Base-by-base conservation (phyloP, 2,888 invertebrate species). In the Tethea ocularis region DNA sequence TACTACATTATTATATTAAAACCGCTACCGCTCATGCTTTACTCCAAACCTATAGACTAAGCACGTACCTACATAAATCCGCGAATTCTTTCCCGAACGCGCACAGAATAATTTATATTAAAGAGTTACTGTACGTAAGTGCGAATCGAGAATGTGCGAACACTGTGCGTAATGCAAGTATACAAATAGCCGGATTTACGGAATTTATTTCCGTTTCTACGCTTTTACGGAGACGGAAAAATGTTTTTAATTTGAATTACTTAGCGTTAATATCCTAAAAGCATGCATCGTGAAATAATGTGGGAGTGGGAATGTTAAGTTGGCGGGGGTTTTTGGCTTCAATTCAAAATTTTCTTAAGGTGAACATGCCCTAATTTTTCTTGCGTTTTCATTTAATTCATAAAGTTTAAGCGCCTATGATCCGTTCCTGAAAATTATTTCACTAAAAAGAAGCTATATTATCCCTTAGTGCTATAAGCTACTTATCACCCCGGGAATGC, bases 1-100 rank as follows among this genome's bases (percentile, higher is more conserved):
- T n/a, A n/a, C n/a, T n/a, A n/a, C n/a, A n/a, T n/a, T n/a, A n/a
- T n/a, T n/a, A n/a, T n/a, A n/a, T n/a, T 41, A 11, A 11, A 51
- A 54, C 33, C 65, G 60, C 69, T 61, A 17, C 58, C 59, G 38
- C 61, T 59, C 29, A 36, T 52, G 54, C 56, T 64, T 66, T 66
- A 33, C 29, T 53, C 71, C 68, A 59, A 53, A 51, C 26, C 36
- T 59, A 22, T 57, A 63, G 67, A 65, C 68, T 73, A 64, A 75
- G 71, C 81, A 77, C 82, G 82, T 80, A 75, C 67, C 68, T 77
- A 73, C 76, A 82, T 81, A 83, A 83, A 82, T 82, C 83, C 77
- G 71, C 65, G 74, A 79, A 80, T 82, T 77, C 77, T 75, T 77
- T 54, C 59, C 57, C 41, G 68, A 63, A 80, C 82, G 81, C 77